A percentile compares a stretch with the other conserved stretches of the same genome.
These are phyloP conservation scores for Amphimallon solstitiale DNA, from an alignment of 2,888 invertebrate genomes.

Conservation along the genomic window DNA sequence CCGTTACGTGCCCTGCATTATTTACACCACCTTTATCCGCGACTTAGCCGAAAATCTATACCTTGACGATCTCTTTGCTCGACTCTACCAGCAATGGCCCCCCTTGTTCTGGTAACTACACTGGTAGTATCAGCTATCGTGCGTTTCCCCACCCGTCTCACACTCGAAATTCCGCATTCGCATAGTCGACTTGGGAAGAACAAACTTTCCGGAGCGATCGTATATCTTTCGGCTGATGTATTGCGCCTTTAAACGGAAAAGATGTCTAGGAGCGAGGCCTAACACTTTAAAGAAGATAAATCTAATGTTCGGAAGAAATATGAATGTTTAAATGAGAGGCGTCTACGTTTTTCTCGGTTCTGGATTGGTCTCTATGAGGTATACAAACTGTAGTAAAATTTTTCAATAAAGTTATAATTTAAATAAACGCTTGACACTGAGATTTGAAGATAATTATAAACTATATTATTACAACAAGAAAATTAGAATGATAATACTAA, in stretches of 20 bases:
- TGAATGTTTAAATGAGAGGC: slow-evolving; percentile 3
- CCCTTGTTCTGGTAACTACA: too few relatives aligned
- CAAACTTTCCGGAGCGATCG: slow-evolving; percentile 28
- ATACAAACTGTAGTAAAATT: too few relatives aligned
- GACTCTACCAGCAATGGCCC: too few relatives aligned
- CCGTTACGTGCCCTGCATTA: slow-evolving; percentile 60
- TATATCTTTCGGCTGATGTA: slow-evolving; percentile 37
- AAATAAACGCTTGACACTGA: too few relatives aligned
- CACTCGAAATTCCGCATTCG: slow-evolving; percentile 35
- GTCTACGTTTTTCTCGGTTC: too few relatives aligned
- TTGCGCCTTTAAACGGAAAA: slow-evolving; percentile 5
- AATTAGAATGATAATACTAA: too few relatives aligned
- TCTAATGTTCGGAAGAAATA: not conserved
- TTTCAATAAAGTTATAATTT: too few relatives aligned
- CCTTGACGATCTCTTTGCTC: slow-evolving; percentile 40
- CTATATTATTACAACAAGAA: too few relatives aligned
- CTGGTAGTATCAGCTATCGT: not conserved
- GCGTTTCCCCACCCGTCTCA: slow-evolving; percentile 27
- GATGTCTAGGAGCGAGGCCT: not conserved
- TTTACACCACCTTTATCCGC: slow-evolving; percentile 59
- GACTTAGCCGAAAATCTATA: slow-evolving; percentile 58
- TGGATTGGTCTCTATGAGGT: too few relatives aligned
- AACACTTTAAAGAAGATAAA: not conserved
- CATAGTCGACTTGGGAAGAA: slow-evolving; percentile 29
- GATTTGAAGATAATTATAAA: too few relatives aligned